Base-by-base conservation (phyloP, 2,888 invertebrate genomes). In the Sturmia bella region DNA sequence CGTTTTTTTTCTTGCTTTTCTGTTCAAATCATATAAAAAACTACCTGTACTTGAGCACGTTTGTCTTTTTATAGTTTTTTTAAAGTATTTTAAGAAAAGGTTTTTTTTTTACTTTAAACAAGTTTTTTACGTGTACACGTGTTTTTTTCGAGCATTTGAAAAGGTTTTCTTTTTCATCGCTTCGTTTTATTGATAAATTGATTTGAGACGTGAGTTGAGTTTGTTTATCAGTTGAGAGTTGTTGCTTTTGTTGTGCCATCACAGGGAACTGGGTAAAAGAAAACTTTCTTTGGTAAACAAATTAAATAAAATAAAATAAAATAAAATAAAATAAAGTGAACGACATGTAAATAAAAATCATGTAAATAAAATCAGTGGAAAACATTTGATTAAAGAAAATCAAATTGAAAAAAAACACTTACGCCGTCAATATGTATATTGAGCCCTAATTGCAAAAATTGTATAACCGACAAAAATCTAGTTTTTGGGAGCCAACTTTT, bases 141-240 rank as follows among this genome's bases (percentile, higher is more conserved):
- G 32, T 45, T 6, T 50, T 24, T 32, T n/a, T 54, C 37, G 15
- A 56, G 56, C 12, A 5, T 74, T 63, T 21, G 24, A 43, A 63
- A 70, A 77, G 63, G 69, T 61, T 63, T 69, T 64, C 24, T 17
- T 64, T 64, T 39, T 19, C 19, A 27, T 52, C 32, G 15, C 59
- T 50, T 68, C 39, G 74, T 80, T 43, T 68, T 72, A 77, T 78
- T 82, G 81, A 82, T 69, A 69, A 79, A 83, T 75, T 76, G 83
- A 79, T 83, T 83, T 79, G 59, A 15, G 48, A 83, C 83, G 83
- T 83, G 83, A 83, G 75, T 63, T 68, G 83, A 50, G 75, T 78
- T 78, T 57, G 37, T 66, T 78, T 59, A 54, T 66, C 39, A 64
- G 6, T 37, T 17, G 24, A 12, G 9, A 41, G 1, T 15, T 48